A percentile compares a stretch with the other conserved stretches of the same genome.
These are phyloP conservation scores for Microctenopoma steveboyesi DNA, from an alignment of 2,797 vertebrate genomes.

Conservation along the genomic window DNA sequence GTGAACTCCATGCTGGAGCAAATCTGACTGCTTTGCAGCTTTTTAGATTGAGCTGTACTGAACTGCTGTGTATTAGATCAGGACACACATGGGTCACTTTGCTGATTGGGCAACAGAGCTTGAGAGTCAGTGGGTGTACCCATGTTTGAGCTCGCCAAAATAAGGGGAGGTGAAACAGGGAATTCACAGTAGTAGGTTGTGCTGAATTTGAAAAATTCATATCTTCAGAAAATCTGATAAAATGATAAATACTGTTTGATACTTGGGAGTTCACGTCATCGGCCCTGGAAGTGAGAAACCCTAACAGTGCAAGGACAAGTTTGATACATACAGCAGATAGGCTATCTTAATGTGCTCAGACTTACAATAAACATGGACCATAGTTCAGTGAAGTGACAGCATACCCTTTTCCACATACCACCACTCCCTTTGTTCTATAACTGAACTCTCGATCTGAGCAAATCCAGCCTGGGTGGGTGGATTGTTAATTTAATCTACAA, in stretches of 20 bases:
- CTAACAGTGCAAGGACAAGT: not conserved
- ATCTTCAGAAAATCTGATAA: not conserved
- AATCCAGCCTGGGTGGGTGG: not conserved
- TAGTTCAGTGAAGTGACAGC: constrained; percentile 17
- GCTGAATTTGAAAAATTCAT: not conserved
- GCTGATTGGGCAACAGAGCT: constrained; percentile 69
- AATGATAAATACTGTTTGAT: no score
- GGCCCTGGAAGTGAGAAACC: not conserved
- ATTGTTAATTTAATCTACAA: constrained; percentile 63
- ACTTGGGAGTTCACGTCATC: not conserved
- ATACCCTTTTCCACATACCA: not conserved
- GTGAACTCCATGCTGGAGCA: constrained; percentile 63
- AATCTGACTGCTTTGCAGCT: constrained; percentile 54
- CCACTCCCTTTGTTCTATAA: not conserved
- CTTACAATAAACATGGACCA: constrained; percentile 30
- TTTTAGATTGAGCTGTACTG: constrained; percentile 62
- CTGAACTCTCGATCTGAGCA: constrained; percentile 8
- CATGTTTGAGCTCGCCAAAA: not conserved
- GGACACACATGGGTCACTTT: constrained; percentile 66
- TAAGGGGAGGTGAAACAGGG: not conserved
- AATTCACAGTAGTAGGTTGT: not conserved
- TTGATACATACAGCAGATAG: not conserved
- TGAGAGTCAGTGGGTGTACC: constrained; percentile 16
- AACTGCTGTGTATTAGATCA: constrained; percentile 56
- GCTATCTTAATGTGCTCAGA: constrained; percentile 27